These are phyloP conservation scores for Apodemus speciosus DNA, from an alignment of 2,113 vertebrate genomes.

Conservation along the genomic window DNA sequence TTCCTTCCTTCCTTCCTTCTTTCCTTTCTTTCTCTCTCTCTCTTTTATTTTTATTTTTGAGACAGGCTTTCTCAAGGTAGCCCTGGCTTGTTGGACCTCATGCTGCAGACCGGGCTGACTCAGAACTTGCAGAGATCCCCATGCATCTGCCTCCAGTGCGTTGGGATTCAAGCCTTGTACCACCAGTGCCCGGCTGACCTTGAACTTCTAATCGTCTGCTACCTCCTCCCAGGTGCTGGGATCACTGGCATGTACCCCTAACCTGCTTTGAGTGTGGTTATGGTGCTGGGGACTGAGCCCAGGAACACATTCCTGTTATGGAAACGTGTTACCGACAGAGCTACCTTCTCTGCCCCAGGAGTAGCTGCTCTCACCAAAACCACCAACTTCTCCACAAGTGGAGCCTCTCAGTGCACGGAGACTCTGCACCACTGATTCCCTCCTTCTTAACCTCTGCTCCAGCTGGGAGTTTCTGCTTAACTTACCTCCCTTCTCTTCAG, in stretches of 20 bases:
- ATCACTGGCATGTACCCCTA: neutral
- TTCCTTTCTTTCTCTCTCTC: too few species aligned
- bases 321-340: neutral
- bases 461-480: neutral
- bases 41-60: too few species aligned
- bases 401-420: neutral
- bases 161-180: too few species aligned
- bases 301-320: neutral
- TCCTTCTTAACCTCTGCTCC: neutral
- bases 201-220: neutral
- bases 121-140: neutral
- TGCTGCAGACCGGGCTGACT: neutral
- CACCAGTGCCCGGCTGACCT: neutral
- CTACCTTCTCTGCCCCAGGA: neutral
- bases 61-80: too few species aligned
- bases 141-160: too few species aligned
- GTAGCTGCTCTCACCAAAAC: neutral
- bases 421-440: accelerated
- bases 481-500: neutral
- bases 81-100: neutral
- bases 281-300: neutral
- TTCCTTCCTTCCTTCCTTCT: too few species aligned
- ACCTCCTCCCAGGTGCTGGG: neutral
- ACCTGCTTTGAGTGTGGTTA: neutral
- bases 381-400: neutral